These are phyloP conservation scores for Halocaridina rubra DNA, from an alignment of 2,888 invertebrate species.

Conservation along the genomic window DNA sequence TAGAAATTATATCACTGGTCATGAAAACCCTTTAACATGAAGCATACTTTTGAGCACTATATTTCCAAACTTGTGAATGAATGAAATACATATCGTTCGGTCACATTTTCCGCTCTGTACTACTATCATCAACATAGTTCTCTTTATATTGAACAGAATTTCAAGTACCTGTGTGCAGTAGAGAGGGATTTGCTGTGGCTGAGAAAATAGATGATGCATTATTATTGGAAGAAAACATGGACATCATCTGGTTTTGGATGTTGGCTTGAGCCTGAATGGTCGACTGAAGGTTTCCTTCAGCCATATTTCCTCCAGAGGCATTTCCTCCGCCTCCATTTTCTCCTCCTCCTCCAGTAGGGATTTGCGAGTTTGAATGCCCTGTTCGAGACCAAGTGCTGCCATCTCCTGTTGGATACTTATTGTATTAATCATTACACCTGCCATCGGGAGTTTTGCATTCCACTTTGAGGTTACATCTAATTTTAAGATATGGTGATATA, in stretches of 20 bases:
- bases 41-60: not conserved
- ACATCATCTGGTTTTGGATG: constrained; percentile 47
- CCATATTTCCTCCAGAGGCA: constrained; percentile 6
- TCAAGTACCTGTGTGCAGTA: constrained; percentile 46
- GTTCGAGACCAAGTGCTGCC: constrained; percentile 39
- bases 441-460: too few relatives aligned
- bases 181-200: constrained; percentile 19
- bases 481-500: too few relatives aligned
- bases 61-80: not conserved
- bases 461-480: too few relatives aligned
- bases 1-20: not conserved
- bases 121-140: too few relatives aligned
- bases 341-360: not conserved
- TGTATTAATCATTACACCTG: too few relatives aligned
- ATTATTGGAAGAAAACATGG: constrained; percentile 39
- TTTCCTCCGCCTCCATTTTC: not conserved
- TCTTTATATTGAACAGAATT: too few relatives aligned
- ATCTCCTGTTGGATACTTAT: too few relatives aligned
- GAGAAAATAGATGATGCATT: constrained; percentile 30
- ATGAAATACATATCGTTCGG: not conserved
- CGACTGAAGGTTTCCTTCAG: constrained; percentile 15
- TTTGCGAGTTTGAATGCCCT: constrained; percentile 46
- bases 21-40: not conserved
- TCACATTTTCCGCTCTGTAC: too few relatives aligned
- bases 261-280: constrained; percentile 42